Conservation (phyloP, 1,140 invertebrate species). For the Meloidogyne floridensis region DNA sequence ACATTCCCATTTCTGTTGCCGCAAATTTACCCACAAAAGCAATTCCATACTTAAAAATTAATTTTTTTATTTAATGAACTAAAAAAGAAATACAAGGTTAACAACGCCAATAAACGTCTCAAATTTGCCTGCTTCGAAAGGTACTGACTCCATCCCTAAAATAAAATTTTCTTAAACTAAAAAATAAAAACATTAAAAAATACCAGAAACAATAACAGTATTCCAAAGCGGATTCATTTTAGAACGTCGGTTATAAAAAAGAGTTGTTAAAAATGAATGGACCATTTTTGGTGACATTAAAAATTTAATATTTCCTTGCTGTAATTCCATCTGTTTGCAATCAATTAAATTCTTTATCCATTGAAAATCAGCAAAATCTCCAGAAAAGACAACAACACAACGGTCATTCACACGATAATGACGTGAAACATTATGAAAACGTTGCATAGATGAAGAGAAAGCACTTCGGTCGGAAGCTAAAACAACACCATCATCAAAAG, state of each 20-base stretch:
- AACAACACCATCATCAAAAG: slow-evolving; percentile 62
- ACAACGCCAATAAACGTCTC: slow-evolving; percentile 64
- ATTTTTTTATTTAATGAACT: not conserved
- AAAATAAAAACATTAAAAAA: slow-evolving; percentile 7
- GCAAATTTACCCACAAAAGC: slow-evolving; percentile 54
- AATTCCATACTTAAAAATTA: slow-evolving; percentile 46
- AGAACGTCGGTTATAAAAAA: slow-evolving; percentile 61
- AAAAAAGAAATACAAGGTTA: slow-evolving; percentile 28
- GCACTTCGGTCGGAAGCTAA: slow-evolving; percentile 56
- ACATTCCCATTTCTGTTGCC: slow-evolving; percentile 59
- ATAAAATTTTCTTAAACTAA: not conserved
- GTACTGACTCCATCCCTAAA: slow-evolving; percentile 56
- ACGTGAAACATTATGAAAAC: slow-evolving; percentile 51
- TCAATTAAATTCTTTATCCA: slow-evolving; percentile 64
- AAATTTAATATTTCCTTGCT: not conserved
- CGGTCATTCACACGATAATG: slow-evolving; percentile 56
- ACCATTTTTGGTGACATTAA: slow-evolving; percentile 56
- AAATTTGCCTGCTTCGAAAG: slow-evolving; percentile 49
- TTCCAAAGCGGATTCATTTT: slow-evolving; percentile 65
- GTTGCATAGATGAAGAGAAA: slow-evolving; percentile 55
- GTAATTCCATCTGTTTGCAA: slow-evolving; percentile 49
- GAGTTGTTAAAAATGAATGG: slow-evolving; percentile 55
- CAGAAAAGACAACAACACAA: slow-evolving; percentile 57
- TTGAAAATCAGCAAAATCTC: slow-evolving; percentile 65
- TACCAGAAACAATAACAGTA: slow-evolving; percentile 57